Percentiles rank a stretch among this genome's conserved stretches.
phyloP scores from a whole-genome alignment of 2,113 vertebrate species.

The Cyanoliseus patagonus region DNA sequence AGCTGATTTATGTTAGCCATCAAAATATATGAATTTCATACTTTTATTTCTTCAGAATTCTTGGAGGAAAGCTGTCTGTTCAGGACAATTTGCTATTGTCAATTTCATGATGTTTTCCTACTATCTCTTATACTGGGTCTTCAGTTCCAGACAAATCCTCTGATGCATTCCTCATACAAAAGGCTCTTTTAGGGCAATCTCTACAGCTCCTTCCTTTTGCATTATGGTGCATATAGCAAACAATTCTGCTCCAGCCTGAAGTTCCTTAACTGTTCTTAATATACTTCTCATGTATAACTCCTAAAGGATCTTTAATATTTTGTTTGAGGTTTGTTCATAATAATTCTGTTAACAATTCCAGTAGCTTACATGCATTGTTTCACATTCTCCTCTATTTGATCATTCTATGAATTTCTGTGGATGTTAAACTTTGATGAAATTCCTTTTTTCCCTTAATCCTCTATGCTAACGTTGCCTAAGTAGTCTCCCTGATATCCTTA shows the following conservation, averaged over 20 bases:
- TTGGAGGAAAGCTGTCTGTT: background rate
- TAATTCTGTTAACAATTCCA: background rate
- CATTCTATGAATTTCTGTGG: background rate
- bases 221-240: background rate
- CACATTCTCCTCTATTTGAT: background rate
- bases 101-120: background rate
- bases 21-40: background rate
- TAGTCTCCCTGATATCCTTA: background rate
- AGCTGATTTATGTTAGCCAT: background rate
- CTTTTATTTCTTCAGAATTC: background rate
- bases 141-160: background rate
- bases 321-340: background rate
- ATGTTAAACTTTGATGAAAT: background rate
- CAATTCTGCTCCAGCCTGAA: background rate
- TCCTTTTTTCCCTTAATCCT: background rate
- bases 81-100: background rate
- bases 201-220: background rate
- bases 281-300: background rate
- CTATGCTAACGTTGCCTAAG: background rate
- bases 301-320: background rate
- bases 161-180: background rate
- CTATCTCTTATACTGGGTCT: background rate
- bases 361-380: background rate
- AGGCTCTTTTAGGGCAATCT: background rate
- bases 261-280: background rate